Conservation (phyloP, 1,140 invertebrate species). For the Pristionchus pacificus region DNA sequence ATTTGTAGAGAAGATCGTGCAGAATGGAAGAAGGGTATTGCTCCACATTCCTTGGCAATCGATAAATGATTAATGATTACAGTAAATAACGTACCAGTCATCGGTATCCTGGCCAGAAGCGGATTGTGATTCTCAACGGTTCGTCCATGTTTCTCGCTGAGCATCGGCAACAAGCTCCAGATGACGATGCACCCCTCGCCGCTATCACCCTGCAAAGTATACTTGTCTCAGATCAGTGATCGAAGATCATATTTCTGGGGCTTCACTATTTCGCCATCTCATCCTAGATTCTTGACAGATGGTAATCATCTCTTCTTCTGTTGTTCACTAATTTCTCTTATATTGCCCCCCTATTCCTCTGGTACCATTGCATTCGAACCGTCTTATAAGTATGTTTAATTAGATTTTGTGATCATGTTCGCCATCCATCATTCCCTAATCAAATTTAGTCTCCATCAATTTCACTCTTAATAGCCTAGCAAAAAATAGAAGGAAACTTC, state of each 20-base stretch:
- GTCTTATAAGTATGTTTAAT: too few relatives aligned
- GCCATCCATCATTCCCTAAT: too few relatives aligned
- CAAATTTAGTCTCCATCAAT: slow-evolving; percentile 3
- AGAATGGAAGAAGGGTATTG: too few relatives aligned
- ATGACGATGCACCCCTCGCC: slow-evolving; percentile 24
- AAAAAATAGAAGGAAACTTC: neutral
- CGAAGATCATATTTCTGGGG: neutral
- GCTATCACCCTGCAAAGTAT: slow-evolving; percentile 12
- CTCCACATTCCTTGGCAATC: too few relatives aligned
- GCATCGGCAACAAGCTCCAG: slow-evolving; percentile 21
- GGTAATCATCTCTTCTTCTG: too few relatives aligned
- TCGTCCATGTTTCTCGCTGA: neutral
- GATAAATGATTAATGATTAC: neutral
- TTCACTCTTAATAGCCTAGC: slow-evolving; percentile 1
- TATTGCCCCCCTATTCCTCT: too few relatives aligned
- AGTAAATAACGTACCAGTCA: slow-evolving; percentile 9
- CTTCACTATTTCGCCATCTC: too few relatives aligned
- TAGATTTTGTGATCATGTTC: too few relatives aligned
- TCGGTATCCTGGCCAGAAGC: slow-evolving; percentile 14
- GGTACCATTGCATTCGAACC: too few relatives aligned
- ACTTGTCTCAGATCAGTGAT: neutral
- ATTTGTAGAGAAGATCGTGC: too few relatives aligned
- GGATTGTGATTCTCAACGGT: slow-evolving; percentile 11
- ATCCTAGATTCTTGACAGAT: too few relatives aligned
- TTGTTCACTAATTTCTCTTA: too few relatives aligned